Conservation (phyloP, 2,797 vertebrate species). For the Pipistrellus kuhlii region DNA sequence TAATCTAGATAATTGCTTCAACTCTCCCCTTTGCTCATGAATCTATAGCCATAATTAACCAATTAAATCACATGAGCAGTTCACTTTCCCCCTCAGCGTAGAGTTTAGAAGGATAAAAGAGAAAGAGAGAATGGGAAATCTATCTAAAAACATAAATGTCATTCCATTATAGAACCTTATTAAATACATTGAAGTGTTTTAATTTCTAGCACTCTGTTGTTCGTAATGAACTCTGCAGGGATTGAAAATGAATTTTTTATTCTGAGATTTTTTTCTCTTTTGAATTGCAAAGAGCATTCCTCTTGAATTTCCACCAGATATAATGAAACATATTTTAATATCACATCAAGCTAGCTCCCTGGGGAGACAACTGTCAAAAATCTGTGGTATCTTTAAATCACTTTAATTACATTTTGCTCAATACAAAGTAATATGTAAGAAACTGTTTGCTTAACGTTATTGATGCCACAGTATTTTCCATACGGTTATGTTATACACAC, state of each 20-base stretch:
- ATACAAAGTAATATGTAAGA: conserved; percentile 45
- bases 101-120: conserved; percentile 64
- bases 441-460: conserved; percentile 64
- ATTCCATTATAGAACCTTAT: conserved; percentile 73
- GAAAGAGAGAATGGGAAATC: conserved; percentile 44
- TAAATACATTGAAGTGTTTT: conserved; percentile 80
- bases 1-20: conserved; percentile 76
- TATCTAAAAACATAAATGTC: conserved; percentile 76
- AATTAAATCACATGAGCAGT: conserved; percentile 69
- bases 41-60: conserved; percentile 73
- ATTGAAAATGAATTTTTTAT: conserved; percentile 79
- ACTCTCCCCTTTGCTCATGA: conserved; percentile 67
- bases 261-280: conserved; percentile 70
- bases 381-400: conserved; percentile 71
- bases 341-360: conserved; percentile 53
- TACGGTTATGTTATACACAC: not conserved
- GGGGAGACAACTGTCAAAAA: conserved; percentile 76
- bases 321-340: conserved; percentile 79
- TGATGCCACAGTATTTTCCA: conserved; percentile 46
- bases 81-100: conserved; percentile 48
- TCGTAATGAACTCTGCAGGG: conserved; percentile 80
- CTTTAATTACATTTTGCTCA: conserved; percentile 76
- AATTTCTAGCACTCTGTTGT: conserved; percentile 77
- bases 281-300: conserved; percentile 74
- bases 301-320: conserved; percentile 71